These are phyloP conservation scores for Cecropterus lyciades DNA, from an alignment of 1,140 invertebrate genomes.

Conservation along the genomic window DNA sequence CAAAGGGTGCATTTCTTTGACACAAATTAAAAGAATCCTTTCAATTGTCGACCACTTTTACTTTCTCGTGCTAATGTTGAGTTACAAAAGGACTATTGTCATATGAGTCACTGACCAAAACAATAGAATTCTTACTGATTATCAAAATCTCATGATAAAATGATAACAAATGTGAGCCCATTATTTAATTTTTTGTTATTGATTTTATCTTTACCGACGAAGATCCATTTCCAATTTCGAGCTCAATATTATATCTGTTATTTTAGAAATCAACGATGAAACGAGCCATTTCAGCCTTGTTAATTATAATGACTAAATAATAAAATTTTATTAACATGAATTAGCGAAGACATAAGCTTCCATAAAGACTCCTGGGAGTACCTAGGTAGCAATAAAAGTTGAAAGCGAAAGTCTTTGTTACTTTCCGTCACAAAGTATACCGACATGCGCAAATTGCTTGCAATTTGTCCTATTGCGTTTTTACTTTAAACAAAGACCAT, in stretches of 20 bases:
- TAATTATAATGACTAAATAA: not conserved
- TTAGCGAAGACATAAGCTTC: conserved; percentile 19
- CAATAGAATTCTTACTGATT: too few relatives aligned
- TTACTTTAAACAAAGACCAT: conserved; percentile 59
- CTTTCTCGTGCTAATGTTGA: conserved; percentile 46
- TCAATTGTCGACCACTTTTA: conserved; percentile 64
- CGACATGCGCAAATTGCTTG: conserved; percentile 57
- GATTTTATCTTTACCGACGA: too few relatives aligned
- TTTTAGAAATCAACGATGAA: not conserved
- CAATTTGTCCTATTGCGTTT: conserved; percentile 65
- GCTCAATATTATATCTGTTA: not conserved
- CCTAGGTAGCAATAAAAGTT: conserved; percentile 40
- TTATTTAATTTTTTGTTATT: too few relatives aligned
- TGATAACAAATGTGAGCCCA: too few relatives aligned
- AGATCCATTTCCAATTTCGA: too few relatives aligned
- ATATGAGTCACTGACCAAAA: too few relatives aligned
- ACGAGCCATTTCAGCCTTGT: not conserved
- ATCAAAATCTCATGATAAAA: too few relatives aligned
- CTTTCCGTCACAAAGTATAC: conserved; percentile 55
- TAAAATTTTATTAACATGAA: conserved; percentile 14
- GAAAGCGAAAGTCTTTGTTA: conserved; percentile 50
- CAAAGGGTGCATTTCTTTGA: conserved; percentile 71
- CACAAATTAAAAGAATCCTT: conserved; percentile 60
- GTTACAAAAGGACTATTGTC: too few relatives aligned
- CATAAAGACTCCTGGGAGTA: not conserved